Conservation (phyloP, 2,113 vertebrate genomes). For the Pelecanoides urinatrix region DNA sequence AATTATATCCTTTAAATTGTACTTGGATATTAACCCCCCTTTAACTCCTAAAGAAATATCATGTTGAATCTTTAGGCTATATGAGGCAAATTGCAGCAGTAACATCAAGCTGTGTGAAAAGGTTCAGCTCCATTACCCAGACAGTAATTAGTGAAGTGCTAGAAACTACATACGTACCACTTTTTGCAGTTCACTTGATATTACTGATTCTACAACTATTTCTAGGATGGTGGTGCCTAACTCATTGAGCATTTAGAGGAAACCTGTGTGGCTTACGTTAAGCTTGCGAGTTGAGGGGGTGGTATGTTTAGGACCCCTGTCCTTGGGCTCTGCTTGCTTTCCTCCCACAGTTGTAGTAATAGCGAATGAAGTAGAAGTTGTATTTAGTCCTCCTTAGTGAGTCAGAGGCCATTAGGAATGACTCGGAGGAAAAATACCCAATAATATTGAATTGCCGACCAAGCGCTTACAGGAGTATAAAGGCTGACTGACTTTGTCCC, state of each 20-base stretch:
- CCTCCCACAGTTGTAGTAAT: neutral
- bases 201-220: neutral
- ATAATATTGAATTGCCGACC: neutral
- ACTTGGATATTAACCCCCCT: neutral
- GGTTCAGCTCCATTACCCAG: neutral
- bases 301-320: neutral
- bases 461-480: neutral
- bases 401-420: neutral
- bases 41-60: neutral
- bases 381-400: neutral
- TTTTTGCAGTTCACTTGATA: neutral
- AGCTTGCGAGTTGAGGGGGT: neutral
- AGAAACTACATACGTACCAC: neutral
- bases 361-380: neutral
- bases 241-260: neutral
- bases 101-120: neutral
- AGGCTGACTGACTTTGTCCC: neutral
- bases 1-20: constrained; percentile 45
- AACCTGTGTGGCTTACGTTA: neutral
- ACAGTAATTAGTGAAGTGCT: neutral
- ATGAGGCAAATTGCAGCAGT: neutral
- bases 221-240: neutral
- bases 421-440: neutral
- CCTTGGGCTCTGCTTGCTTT: neutral
- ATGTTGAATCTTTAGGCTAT: neutral